Percentiles rank a stretch among this genome's conserved stretches.
Evolutionary conservation across 2,797 vertebrate genomes (phyloP).

Genomic region (Phaenicophaeus curvirostris): DNA sequence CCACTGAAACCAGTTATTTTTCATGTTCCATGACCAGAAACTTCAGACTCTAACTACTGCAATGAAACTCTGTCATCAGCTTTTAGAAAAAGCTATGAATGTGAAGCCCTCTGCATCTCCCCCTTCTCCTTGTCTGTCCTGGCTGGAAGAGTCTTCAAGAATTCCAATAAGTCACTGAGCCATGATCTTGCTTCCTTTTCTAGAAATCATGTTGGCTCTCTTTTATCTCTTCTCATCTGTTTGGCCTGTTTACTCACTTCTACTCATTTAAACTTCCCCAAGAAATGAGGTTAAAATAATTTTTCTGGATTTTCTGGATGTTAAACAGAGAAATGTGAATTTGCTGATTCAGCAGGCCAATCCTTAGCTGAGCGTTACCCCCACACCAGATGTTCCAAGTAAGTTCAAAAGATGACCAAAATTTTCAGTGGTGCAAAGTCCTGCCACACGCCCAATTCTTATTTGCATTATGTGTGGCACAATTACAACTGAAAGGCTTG

Average conservation of each 20-base stretch:
- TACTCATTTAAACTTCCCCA: not conserved
- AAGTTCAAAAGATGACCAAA: not conserved
- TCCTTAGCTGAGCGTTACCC: not conserved
- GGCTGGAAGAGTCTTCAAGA: not conserved
- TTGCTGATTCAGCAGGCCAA: not conserved
- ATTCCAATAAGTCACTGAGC: not conserved
- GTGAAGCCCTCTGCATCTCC: not conserved
- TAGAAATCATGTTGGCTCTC: not conserved
- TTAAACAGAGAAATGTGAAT: not conserved
- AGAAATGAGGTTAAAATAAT: not conserved
- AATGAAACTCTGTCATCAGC: not conserved
- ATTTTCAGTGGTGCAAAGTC: not conserved
- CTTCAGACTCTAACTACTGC: not conserved
- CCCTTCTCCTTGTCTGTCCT: not conserved
- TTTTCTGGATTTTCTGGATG: not conserved
- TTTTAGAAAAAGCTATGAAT: not conserved
- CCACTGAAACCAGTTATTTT: slow-evolving; percentile 4
- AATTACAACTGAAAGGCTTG: not conserved
- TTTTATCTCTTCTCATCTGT: not conserved
- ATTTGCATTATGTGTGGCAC: not conserved
- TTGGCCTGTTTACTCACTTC: not conserved
- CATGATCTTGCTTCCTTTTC: not conserved
- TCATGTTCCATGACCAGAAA: not conserved
- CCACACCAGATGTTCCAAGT: not conserved
- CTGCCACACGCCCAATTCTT: not conserved